Percentiles rank a stretch among this genome's conserved stretches.
phyloP scores from a whole-genome alignment of 2,888 invertebrate species.

The Caradrina kadenii region DNA sequence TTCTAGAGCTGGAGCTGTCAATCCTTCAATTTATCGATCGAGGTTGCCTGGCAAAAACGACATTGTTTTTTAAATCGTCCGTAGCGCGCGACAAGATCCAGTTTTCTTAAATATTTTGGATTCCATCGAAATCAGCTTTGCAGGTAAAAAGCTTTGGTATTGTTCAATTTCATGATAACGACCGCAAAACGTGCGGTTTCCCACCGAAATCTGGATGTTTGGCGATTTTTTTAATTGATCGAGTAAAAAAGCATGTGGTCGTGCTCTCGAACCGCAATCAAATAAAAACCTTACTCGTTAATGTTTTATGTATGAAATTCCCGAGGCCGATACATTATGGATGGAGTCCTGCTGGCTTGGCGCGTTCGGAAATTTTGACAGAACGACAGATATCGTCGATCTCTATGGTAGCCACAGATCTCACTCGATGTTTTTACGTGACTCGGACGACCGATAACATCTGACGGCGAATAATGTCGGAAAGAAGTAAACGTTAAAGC shows the following conservation, averaged over 20 bases:
- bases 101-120: constrained; percentile 74
- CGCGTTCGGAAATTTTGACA: constrained; percentile 86
- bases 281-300: constrained; percentile 89
- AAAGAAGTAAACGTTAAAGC: constrained; percentile 59
- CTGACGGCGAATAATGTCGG: constrained; percentile 60
- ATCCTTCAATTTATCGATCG: constrained; percentile 70
- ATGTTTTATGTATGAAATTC: constrained; percentile 89
- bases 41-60: constrained; percentile 69
- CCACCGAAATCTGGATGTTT: constrained; percentile 85
- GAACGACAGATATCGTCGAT: constrained; percentile 83
- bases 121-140: constrained; percentile 74
- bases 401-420: constrained; percentile 82
- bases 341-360: constrained; percentile 86
- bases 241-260: constrained; percentile 78
- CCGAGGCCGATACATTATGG: constrained; percentile 86
- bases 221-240: constrained; percentile 82
- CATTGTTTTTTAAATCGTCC: constrained; percentile 64
- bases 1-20: constrained; percentile 63
- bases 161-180: constrained; percentile 79
- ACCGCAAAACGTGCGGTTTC: constrained; percentile 80
- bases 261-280: constrained; percentile 84
- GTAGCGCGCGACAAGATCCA: constrained; percentile 70
- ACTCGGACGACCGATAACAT: constrained; percentile 77
- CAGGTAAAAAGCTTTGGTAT: constrained; percentile 77
- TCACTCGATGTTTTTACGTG: constrained; percentile 77